Conservation (phyloP, 2,113 vertebrate genomes). For the Hippocampus barbouri region DNA sequence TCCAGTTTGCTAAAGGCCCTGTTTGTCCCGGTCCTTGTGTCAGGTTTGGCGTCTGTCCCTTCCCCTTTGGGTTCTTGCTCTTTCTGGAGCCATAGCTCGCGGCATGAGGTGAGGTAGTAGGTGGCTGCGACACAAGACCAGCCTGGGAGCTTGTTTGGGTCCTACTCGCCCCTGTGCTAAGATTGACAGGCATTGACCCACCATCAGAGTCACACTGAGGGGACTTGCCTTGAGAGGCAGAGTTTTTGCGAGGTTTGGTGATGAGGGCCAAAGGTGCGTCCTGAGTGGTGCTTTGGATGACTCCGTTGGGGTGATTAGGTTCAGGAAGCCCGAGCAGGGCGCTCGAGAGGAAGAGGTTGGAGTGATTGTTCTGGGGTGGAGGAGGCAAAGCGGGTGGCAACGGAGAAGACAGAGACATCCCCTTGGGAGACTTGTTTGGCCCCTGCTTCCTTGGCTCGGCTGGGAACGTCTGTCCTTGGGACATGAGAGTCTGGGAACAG, state of each 20-base stretch:
- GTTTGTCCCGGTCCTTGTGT: conserved; percentile 44
- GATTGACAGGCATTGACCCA: conserved; percentile 82
- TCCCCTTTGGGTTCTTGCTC: conserved; percentile 79
- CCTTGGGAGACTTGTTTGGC: conserved; percentile 85
- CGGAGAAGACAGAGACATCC: conserved; percentile 75
- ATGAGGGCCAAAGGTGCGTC: conserved; percentile 93
- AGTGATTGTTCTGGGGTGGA: conserved; percentile 84
- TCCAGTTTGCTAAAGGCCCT: conserved; percentile 70
- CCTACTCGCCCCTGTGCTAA: conserved; percentile 84
- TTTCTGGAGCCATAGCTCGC: conserved; percentile 82
- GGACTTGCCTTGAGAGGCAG: conserved; percentile 73
- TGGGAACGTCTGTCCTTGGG: conserved; percentile 89
- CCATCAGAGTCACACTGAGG: conserved; percentile 69
- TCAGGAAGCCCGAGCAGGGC: conserved; percentile 86
- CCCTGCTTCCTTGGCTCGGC: conserved; percentile 84
- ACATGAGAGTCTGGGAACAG: conserved; percentile 69
- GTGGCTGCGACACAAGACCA: conserved; percentile 65
- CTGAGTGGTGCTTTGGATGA: conserved; percentile 93
- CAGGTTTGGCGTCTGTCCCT: conserved; percentile 49
- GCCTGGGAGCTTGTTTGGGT: conserved; percentile 68
- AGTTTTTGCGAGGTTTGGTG: conserved; percentile 86
- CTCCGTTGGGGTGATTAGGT: conserved; percentile 84
- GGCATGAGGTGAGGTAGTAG: conserved; percentile 81
- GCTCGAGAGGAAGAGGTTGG: conserved; percentile 91
- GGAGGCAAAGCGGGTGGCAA: conserved; percentile 56